Conservation (phyloP, 2,888 invertebrate species). For the Ophion ventricosus region DNA sequence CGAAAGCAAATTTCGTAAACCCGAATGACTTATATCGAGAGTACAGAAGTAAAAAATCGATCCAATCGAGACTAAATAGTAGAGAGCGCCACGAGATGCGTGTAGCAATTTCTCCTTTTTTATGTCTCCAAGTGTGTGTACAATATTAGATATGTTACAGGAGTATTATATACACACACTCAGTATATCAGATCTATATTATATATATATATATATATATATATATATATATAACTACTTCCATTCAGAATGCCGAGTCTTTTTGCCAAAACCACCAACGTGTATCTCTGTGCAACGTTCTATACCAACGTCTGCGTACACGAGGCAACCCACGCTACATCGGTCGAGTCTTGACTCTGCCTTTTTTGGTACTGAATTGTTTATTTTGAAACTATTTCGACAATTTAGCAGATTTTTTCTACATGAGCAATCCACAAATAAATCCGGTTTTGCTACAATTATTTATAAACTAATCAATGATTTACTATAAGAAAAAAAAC, state of each 20-base stretch:
- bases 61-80: conserved; percentile 8
- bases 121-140: not conserved
- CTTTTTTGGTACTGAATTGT: not conserved
- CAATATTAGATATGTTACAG: not conserved
- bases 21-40: not conserved
- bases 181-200: not conserved
- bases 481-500: too few relatives aligned
- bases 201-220: not conserved
- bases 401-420: too few relatives aligned
- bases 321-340: not conserved
- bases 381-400: too few relatives aligned
- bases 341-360: not conserved
- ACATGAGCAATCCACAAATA: too few relatives aligned
- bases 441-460: too few relatives aligned
- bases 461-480: too few relatives aligned
- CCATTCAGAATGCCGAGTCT: conserved; percentile 19
- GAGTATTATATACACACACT: too few relatives aligned
- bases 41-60: conserved; percentile 19
- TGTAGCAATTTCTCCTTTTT: conserved; percentile 6
- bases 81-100: not conserved
- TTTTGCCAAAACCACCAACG: conserved; percentile 22
- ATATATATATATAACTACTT: not conserved
- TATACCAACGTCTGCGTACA: not conserved
- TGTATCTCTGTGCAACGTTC: not conserved
- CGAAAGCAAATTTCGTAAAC: not conserved